Percentiles rank a stretch among this genome's conserved stretches.
These are phyloP conservation scores for Psilopsiagon aymara DNA, from an alignment of 2,113 vertebrate genomes.

Conservation along the genomic window DNA sequence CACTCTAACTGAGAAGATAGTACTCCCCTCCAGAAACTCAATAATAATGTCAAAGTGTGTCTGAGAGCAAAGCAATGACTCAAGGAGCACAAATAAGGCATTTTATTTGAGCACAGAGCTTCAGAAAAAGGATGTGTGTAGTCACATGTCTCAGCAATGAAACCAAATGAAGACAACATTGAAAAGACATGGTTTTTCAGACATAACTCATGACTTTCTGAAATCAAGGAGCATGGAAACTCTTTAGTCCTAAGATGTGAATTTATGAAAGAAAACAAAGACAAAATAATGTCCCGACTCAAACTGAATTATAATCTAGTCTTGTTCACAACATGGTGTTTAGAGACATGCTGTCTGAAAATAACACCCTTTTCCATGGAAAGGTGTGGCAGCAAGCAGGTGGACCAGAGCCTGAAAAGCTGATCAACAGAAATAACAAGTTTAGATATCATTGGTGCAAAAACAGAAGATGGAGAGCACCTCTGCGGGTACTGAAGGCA, in stretches of 20 bases:
- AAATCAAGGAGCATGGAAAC: not conserved
- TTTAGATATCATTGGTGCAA: not conserved
- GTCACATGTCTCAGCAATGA: not conserved
- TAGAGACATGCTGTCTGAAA: not conserved
- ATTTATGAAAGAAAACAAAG: not conserved
- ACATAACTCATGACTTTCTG: not conserved
- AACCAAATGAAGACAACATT: not conserved
- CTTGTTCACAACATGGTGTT: not conserved
- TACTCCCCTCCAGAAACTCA: not conserved
- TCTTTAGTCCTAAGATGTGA: not conserved
- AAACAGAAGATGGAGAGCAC: not conserved
- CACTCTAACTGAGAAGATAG: not conserved
- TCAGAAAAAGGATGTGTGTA: not conserved
- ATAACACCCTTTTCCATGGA: not conserved
- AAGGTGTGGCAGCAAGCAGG: not conserved
- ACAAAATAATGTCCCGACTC: not conserved
- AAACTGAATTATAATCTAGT: not conserved
- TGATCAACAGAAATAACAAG: not conserved
- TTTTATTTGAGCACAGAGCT: not conserved
- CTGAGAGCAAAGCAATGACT: not conserved
- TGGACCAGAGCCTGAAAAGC: not conserved
- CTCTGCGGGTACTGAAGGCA: not conserved
- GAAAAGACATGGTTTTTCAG: not conserved
- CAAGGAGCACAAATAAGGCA: not conserved
- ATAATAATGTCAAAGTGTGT: not conserved